A percentile compares a stretch with the other conserved stretches of the same genome.
Conservation (phyloP, 1,140 invertebrate species). For the Galendromus occidentalis region DNA sequence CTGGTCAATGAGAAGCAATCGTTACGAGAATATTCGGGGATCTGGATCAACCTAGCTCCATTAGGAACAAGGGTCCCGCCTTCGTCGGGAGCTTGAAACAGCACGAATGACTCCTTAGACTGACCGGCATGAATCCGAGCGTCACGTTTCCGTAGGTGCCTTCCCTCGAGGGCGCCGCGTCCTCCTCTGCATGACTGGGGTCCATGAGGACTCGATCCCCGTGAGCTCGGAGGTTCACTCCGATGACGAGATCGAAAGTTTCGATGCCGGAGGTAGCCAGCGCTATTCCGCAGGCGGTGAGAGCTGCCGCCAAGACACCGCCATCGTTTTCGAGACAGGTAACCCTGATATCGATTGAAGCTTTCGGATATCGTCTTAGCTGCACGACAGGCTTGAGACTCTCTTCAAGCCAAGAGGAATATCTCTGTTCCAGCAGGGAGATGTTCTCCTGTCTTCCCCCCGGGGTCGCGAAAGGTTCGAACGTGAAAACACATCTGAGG, state of each 20-base stretch:
- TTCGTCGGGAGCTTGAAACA: too few relatives aligned
- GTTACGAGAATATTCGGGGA: too few relatives aligned
- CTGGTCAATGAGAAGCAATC: neutral
- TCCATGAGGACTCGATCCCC: neutral
- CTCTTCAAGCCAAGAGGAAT: neutral
- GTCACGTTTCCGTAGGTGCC: neutral
- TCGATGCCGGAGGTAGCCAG: neutral
- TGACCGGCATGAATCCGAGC: constrained; percentile 8
- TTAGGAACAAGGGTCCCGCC: too few relatives aligned
- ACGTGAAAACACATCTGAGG: too few relatives aligned
- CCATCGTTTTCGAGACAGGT: constrained; percentile 7
- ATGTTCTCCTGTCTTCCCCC: too few relatives aligned
- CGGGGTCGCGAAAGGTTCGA: too few relatives aligned
- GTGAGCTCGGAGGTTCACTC: constrained; percentile 2
- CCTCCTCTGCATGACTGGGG: neutral
- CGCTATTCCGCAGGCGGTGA: neutral
- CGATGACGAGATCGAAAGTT: neutral
- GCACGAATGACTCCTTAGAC: too few relatives aligned
- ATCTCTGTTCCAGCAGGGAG: neutral
- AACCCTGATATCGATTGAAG: neutral
- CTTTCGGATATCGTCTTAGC: constrained; percentile 1
- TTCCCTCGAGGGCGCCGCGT: neutral
- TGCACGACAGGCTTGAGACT: neutral
- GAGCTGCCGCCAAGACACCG: neutral
- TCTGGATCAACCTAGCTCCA: too few relatives aligned